Evolutionary conservation across 1,140 invertebrate species (phyloP).

Genomic region (Akabosia matsudoensis): DNA sequence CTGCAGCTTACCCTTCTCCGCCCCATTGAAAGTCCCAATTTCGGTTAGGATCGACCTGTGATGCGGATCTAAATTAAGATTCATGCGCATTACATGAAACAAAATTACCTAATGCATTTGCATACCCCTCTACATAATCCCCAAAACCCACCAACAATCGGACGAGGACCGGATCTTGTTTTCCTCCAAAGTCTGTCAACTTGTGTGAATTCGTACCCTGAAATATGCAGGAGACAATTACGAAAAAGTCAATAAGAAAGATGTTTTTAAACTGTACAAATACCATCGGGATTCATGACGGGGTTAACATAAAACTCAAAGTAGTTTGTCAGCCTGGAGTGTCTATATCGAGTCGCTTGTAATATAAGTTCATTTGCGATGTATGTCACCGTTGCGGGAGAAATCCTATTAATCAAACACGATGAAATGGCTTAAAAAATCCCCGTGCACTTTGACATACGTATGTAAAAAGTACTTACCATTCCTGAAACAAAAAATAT

Average conservation of each 20-base stretch:
- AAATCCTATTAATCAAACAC: background rate
- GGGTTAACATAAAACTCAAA: slow-evolving; percentile 27
- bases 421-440: background rate
- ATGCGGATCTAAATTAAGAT: background rate
- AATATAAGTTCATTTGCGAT: slow-evolving; percentile 19
- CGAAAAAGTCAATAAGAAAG: background rate
- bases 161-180: slow-evolving; percentile 53
- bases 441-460: background rate
- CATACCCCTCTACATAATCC: slow-evolving; percentile 44
- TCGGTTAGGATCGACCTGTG: slow-evolving; percentile 67
- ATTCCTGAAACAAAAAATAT: background rate
- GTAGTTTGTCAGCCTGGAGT: background rate
- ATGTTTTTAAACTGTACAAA: background rate
- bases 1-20: no score
- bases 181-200: slow-evolving; percentile 69
- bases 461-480: background rate
- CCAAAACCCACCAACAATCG: slow-evolving; percentile 39
- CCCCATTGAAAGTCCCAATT: slow-evolving; percentile 78
- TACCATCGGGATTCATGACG: slow-evolving; percentile 30
- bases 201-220: slow-evolving; percentile 44
- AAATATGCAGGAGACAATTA: background rate
- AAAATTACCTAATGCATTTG: background rate
- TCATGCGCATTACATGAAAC: background rate
- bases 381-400: slow-evolving; percentile 14
- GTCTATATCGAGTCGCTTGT: background rate